phyloP scores from a whole-genome alignment of 1,140 invertebrate species.

The Drosophila sturtevanti region DNA sequence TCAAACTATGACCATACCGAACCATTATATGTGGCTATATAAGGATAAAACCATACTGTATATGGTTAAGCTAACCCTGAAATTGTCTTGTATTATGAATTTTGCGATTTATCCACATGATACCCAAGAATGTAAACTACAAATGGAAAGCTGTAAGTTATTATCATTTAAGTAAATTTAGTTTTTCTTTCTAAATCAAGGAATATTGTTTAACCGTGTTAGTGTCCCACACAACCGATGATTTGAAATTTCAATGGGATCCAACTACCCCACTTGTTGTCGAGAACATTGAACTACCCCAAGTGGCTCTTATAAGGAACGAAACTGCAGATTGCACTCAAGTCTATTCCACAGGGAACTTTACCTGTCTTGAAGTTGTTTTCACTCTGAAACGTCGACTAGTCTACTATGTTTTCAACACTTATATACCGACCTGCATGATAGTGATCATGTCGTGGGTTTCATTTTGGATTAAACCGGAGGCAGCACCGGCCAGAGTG shows the following conservation, averaged over 20 bases:
- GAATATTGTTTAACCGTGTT: slow-evolving; percentile 20
- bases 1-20: slow-evolving; percentile 96
- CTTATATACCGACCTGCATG: slow-evolving; percentile 93
- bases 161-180: neutral
- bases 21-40: slow-evolving; percentile 94
- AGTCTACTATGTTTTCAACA: slow-evolving; percentile 94
- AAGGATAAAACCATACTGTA: slow-evolving; percentile 94
- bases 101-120: slow-evolving; percentile 96
- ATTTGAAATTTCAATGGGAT: slow-evolving; percentile 95
- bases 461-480: slow-evolving; percentile 96
- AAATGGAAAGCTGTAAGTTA: slow-evolving; percentile 95
- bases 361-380: slow-evolving; percentile 93
- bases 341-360: slow-evolving; percentile 89
- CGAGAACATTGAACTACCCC: slow-evolving; percentile 93
- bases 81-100: slow-evolving; percentile 94
- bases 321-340: slow-evolving; percentile 94
- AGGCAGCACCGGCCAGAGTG: slow-evolving; percentile 93
- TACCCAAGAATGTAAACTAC: slow-evolving; percentile 94
- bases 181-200: slow-evolving; percentile 11
- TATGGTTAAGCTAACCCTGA: slow-evolving; percentile 93
- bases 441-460: slow-evolving; percentile 97
- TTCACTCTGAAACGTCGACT: slow-evolving; percentile 92
- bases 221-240: slow-evolving; percentile 96
- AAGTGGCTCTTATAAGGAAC: slow-evolving; percentile 92
- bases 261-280: slow-evolving; percentile 93